These are phyloP conservation scores for Megaceryle torquata DNA, from an alignment of 2,113 vertebrate genomes.

Conservation along the genomic window DNA sequence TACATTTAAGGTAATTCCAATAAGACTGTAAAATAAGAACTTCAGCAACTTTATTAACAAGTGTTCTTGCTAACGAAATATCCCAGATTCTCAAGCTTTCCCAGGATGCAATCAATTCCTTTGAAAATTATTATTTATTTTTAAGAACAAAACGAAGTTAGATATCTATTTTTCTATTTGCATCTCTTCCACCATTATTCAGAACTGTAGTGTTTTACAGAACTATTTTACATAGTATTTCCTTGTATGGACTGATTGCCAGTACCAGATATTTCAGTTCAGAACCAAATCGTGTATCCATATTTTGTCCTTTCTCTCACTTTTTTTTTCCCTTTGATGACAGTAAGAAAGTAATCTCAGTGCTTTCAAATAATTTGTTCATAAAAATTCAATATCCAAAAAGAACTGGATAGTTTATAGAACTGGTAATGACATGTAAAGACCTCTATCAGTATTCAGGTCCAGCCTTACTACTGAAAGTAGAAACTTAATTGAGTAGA, in stretches of 20 bases:
- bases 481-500: neutral
- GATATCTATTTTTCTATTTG: constrained; percentile 19
- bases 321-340: neutral
- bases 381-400: neutral
- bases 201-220: constrained; percentile 5
- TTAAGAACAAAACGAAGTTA: constrained; percentile 17
- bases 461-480: neutral
- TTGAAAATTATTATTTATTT: no score
- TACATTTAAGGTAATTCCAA: constrained; percentile 8
- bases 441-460: neutral
- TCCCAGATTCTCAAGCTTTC: constrained; percentile 54
- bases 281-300: neutral
- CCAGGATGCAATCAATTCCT: no score
- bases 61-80: constrained; percentile 52
- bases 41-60: constrained; percentile 40
- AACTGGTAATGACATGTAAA: neutral
- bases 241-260: neutral
- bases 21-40: constrained; percentile 2
- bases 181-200: neutral
- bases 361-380: neutral
- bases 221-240: neutral
- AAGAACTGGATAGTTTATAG: neutral
- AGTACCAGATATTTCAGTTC: neutral
- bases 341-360: neutral
- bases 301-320: neutral